Base-by-base conservation (phyloP, 2,797 vertebrate species). In the Spinus olivaceus region DNA sequence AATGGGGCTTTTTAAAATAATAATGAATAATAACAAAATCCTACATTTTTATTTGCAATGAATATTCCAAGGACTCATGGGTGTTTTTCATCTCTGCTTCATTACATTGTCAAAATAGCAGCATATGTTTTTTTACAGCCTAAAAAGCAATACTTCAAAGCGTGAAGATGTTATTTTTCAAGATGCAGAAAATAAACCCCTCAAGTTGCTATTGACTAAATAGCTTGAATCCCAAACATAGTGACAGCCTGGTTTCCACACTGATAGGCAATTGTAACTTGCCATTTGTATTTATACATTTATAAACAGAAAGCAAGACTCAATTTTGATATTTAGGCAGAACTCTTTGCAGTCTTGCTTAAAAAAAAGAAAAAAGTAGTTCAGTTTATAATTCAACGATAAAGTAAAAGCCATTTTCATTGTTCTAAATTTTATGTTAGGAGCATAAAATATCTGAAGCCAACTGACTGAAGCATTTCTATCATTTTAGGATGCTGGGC, bases 71-170 rank as follows among this genome's bases (percentile, higher is more conserved):
- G 13, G 30, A 47, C 56, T 70, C 32, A 5, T n/a, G 47, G 13
- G 5, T 65, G 30, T 1, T 83, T 78, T 90, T 91, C 65, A 57
- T 69, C 39, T 8, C 74, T 85, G n/a, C 57, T 80, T 91, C 65
- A 71, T 67, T 78, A 74, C 64, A 39, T 71, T 91, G 84, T 92
- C 81, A 94, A 86, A 92, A 86, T 35, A 37, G 25, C 32, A 87
- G 47, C 54, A 6, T 24, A 32, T 35, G 4, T 8, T 19, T 64
- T 84, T 76, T 93, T 63, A 70, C 41, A 53, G 56, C 28, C 51
- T 57, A 53, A 57, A 92, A 87, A 92, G 47, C 65, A 66, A 39
- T 74, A 77, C 46, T 19, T 76, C 56, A 88, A 37, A 82, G 42
- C 15, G 0, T 88, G 76, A 81, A 87, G 53, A 53, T 47, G 46